Percentiles rank a stretch among this genome's conserved stretches.
phyloP scores from a whole-genome alignment of 2,797 vertebrate genomes.

The Craterocephalus amniculus region DNA sequence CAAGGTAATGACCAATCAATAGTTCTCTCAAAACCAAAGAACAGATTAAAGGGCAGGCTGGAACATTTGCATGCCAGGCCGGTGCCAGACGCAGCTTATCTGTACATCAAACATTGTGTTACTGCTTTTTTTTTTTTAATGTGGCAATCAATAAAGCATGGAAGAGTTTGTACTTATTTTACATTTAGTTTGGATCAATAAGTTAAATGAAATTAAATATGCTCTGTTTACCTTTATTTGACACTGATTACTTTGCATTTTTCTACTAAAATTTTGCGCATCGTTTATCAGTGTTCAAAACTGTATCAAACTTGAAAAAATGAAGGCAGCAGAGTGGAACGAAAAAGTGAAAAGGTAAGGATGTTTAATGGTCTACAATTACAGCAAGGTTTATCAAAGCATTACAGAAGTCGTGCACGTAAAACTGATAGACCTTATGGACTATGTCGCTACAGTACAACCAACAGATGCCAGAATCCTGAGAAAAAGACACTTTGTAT shows the following conservation, averaged over 20 bases:
- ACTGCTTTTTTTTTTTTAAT: background rate
- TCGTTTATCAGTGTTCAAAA: background rate
- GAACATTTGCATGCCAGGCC: background rate
- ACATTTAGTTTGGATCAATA: background rate
- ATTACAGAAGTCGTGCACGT: constrained; percentile 53
- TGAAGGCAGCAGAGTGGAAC: constrained; percentile 36
- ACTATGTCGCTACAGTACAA: constrained; percentile 64
- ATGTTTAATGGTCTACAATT: constrained; percentile 72
- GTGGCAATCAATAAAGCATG: background rate
- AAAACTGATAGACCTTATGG: constrained; percentile 46
- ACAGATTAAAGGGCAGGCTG: constrained; percentile 1
- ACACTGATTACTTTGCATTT: background rate
- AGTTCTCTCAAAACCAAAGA: constrained; percentile 36
- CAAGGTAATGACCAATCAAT: constrained; percentile 36
- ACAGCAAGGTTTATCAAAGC: constrained; percentile 55
- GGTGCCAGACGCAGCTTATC: constrained; percentile 1
- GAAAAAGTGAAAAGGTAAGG: constrained; percentile 65
- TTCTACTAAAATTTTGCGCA: background rate
- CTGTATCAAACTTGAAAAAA: background rate
- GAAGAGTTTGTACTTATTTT: background rate
- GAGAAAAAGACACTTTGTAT: constrained; percentile 46
- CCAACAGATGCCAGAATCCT: constrained; percentile 68
- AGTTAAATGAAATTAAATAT: background rate
- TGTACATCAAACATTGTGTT: constrained; percentile 2
- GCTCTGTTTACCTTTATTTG: background rate